Percentiles rank a stretch among this genome's conserved stretches.
phyloP scores from a whole-genome alignment of 2,797 vertebrate species.

The Amblyopsis hoosieri region DNA sequence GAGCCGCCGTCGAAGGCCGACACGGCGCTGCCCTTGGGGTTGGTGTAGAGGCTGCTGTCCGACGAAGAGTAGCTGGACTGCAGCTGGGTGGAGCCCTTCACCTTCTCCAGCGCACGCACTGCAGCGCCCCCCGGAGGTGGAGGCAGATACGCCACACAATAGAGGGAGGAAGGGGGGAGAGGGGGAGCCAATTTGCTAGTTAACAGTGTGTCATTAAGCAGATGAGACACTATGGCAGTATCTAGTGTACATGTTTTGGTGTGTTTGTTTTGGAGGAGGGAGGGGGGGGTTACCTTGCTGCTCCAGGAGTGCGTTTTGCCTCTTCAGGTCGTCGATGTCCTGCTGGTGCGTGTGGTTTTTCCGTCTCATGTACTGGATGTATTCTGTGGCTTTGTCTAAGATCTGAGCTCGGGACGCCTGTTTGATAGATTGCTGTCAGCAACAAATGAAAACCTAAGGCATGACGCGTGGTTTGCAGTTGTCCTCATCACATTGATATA shows the following conservation, averaged over 20 bases:
- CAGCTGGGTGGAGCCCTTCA: slow-evolving; percentile 91
- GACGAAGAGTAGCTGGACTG: slow-evolving; percentile 92
- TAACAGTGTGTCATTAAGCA: too few relatives aligned
- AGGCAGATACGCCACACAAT: neutral
- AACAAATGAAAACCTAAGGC: slow-evolving; percentile 75
- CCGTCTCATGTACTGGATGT: slow-evolving; percentile 99
- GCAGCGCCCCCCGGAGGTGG: slow-evolving; percentile 17
- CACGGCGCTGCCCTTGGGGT: slow-evolving; percentile 96
- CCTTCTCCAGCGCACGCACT: slow-evolving; percentile 98
- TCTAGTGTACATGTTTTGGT: neutral
- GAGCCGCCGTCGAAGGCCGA: slow-evolving; percentile 98
- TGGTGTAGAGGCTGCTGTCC: slow-evolving; percentile 98
- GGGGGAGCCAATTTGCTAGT: too few relatives aligned
- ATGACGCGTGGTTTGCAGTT: slow-evolving; percentile 58
- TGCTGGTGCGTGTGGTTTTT: slow-evolving; percentile 99
- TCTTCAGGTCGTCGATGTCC: slow-evolving; percentile 98
- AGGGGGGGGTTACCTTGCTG: slow-evolving; percentile 87
- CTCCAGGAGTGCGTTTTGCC: slow-evolving; percentile 96
- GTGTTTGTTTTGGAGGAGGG: neutral
- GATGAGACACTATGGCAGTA: neutral
- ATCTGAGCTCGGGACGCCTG: slow-evolving; percentile 99
- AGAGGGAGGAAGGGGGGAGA: neutral
- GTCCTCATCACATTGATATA: slow-evolving; percentile 36
- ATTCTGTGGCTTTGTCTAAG: slow-evolving; percentile 99
- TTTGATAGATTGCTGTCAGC: slow-evolving; percentile 83